phyloP scores from a whole-genome alignment of 2,113 vertebrate genomes.

The Semicossyphus pulcher region DNA sequence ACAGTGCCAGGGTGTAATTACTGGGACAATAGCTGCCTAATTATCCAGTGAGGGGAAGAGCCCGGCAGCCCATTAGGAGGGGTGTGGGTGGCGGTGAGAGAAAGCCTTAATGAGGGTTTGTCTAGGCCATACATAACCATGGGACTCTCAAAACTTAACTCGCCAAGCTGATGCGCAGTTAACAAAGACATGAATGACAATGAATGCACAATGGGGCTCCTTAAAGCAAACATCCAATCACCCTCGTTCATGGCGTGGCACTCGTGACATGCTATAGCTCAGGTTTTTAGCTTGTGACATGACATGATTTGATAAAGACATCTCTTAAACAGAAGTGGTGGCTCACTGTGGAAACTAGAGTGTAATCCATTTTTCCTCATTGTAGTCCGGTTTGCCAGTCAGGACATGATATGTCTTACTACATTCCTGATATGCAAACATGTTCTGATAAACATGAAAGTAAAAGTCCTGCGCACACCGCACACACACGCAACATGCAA shows the following conservation, averaged over 20 bases:
- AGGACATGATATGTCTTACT: constrained; percentile 22
- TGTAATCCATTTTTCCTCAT: neutral
- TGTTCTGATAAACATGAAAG: constrained; percentile 16
- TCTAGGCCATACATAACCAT: constrained; percentile 75
- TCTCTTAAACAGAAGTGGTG: neutral
- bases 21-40: constrained; percentile 83
- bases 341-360: constrained; percentile 15
- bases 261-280: constrained; percentile 18
- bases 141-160: constrained; percentile 78
- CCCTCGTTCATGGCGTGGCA: neutral
- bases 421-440: constrained; percentile 65
- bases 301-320: neutral
- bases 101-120: constrained; percentile 83
- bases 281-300: constrained; percentile 7
- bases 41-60: constrained; percentile 78
- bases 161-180: constrained; percentile 62
- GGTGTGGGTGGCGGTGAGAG: constrained; percentile 63
- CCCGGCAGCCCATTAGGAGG: constrained; percentile 64
- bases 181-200: constrained; percentile 78
- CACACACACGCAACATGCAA: constrained; percentile 59
- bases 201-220: constrained; percentile 76
- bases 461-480: neutral
- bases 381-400: neutral
- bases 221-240: constrained; percentile 53
- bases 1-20: constrained; percentile 76